A percentile compares a stretch with the other conserved stretches of the same genome.
Conservation (phyloP, 2,888 invertebrate species). For the Uloborus plumipes region DNA sequence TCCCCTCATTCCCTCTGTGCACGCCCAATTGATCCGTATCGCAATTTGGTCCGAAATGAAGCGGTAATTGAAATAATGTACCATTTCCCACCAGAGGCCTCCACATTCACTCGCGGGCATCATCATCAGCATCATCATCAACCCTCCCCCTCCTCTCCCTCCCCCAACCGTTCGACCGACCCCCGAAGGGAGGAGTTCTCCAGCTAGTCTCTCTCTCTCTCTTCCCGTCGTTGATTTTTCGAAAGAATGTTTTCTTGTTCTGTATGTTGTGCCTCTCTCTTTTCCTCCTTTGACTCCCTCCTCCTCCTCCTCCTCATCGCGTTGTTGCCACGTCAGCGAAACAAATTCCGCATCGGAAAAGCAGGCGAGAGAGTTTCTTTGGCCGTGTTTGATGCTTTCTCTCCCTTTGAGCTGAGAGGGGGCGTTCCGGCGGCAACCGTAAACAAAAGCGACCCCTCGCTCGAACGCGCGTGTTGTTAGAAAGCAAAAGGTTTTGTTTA, state of each 20-base stretch:
- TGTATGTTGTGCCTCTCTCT: not conserved
- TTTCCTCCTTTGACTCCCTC: too few relatives aligned
- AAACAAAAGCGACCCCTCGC: too few relatives aligned
- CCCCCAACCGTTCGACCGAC: not conserved
- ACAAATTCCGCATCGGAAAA: not conserved
- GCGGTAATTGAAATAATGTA: slow-evolving; percentile 66
- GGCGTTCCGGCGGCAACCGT: too few relatives aligned
- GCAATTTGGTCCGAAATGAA: slow-evolving; percentile 65
- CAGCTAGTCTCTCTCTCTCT: slow-evolving; percentile 2
- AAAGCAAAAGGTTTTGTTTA: too few relatives aligned
- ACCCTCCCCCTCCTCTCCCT: not conserved
- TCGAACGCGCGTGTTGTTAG: too few relatives aligned
- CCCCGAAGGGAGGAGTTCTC: not conserved
- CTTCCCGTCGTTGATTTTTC: not conserved
- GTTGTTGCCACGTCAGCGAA: slow-evolving; percentile 14
- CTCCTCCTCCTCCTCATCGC: not conserved
- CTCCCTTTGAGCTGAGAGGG: too few relatives aligned
- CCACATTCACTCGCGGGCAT: slow-evolving; percentile 26
- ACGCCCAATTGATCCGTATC: slow-evolving; percentile 65
- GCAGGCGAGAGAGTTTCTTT: too few relatives aligned
- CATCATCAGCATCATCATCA: slow-evolving; percentile 23
- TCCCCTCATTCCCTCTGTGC: slow-evolving; percentile 23
- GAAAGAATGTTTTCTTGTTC: slow-evolving; percentile 22
- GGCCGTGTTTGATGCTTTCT: too few relatives aligned
- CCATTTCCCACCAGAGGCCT: slow-evolving; percentile 45